These are phyloP conservation scores for Cheirogaleus medius DNA, from an alignment of 2,113 vertebrate genomes.

Conservation along the genomic window DNA sequence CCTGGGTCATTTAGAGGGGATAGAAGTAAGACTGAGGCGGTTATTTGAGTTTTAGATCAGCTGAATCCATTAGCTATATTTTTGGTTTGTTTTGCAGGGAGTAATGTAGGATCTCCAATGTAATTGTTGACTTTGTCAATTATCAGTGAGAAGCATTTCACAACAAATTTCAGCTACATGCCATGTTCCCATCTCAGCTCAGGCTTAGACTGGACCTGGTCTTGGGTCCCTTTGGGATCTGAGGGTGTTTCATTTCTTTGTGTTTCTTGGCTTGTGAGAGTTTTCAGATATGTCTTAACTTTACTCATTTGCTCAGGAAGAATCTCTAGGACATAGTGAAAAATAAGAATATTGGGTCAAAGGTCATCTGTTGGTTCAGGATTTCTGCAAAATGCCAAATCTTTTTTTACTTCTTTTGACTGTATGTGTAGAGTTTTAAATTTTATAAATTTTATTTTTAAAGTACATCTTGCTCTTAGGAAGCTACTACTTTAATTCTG, in stretches of 20 bases:
- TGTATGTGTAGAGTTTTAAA: background rate
- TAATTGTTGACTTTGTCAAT: background rate
- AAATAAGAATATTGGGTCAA: background rate
- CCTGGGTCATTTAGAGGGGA: background rate
- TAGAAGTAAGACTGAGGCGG: background rate
- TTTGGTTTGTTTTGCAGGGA: background rate
- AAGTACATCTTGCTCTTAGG: background rate
- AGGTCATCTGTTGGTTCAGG: background rate
- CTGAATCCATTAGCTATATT: background rate
- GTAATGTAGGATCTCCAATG: background rate
- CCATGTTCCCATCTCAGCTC: background rate
- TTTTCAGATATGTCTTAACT: slow-evolving; percentile 48
- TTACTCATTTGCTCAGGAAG: slow-evolving; percentile 21
- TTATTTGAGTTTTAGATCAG: background rate
- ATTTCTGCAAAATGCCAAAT: background rate
- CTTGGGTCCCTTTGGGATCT: slow-evolving; percentile 22
- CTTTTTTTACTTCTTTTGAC: background rate
- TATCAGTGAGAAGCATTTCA: slow-evolving; percentile 37
- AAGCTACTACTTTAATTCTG: background rate
- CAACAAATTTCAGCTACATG: background rate
- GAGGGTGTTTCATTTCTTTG: slow-evolving; percentile 47
- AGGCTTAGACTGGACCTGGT: background rate
- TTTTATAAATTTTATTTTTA: background rate
- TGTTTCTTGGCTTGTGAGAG: slow-evolving; percentile 58
- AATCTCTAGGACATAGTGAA: slow-evolving; percentile 47